Conservation (phyloP, 2,888 invertebrate genomes). For the Ophion obscuratus region DNA sequence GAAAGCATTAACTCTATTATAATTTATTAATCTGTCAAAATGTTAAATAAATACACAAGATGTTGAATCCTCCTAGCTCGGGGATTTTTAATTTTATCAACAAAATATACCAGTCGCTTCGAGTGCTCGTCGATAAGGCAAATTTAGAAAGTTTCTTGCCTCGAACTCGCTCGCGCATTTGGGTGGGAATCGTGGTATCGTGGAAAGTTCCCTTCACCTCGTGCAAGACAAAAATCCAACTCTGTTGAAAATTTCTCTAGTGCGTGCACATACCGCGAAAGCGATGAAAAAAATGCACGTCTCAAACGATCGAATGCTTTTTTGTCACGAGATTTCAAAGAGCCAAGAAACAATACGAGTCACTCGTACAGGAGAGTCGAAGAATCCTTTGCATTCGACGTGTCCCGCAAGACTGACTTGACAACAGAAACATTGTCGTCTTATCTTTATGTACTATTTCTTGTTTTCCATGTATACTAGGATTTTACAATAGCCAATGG, state of each 20-base stretch:
- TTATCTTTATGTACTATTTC: not conserved
- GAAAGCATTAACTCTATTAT: not conserved
- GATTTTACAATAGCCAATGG: slow-evolving; percentile 37
- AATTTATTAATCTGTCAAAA: not conserved
- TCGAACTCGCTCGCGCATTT: slow-evolving; percentile 25
- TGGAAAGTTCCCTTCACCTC: slow-evolving; percentile 66
- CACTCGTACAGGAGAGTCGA: too few species aligned
- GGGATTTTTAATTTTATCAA: slow-evolving; percentile 11
- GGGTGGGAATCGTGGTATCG: slow-evolving; percentile 33
- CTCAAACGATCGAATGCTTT: not conserved
- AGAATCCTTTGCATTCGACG: not conserved
- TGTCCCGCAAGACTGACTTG: not conserved
- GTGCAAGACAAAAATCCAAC: slow-evolving; percentile 15
- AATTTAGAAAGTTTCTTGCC: slow-evolving; percentile 62
- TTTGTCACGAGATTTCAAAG: not conserved
- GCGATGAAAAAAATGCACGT: slow-evolving; percentile 7
- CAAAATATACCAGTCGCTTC: slow-evolving; percentile 2
- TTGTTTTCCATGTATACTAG: slow-evolving; percentile 4
- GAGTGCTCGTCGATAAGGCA: slow-evolving; percentile 23
- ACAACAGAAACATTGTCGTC: not conserved
- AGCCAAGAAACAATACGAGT: not conserved
- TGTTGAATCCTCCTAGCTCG: not conserved
- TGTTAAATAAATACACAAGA: not conserved
- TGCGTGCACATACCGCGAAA: slow-evolving; percentile 7
- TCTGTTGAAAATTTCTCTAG: slow-evolving; percentile 13